These are phyloP conservation scores for Hippotragus niger DNA, from an alignment of 2,113 vertebrate species.

Conservation along the genomic window DNA sequence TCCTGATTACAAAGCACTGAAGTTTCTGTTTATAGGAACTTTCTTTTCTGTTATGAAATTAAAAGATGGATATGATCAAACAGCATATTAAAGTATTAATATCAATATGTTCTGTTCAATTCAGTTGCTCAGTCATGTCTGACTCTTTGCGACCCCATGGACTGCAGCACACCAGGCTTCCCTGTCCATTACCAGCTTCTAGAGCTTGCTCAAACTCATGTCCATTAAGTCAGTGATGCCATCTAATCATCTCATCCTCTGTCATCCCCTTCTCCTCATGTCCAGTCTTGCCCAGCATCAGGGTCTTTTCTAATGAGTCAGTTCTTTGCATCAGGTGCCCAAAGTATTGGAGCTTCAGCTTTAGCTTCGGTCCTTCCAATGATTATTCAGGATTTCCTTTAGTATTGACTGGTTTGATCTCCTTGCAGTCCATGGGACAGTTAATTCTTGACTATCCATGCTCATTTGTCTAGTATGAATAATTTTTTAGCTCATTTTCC, in stretches of 20 bases:
- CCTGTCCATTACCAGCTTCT: background rate
- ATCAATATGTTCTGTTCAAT: background rate
- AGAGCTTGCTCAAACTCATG: background rate
- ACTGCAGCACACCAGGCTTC: background rate
- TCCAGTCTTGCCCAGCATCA: background rate
- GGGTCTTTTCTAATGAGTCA: background rate
- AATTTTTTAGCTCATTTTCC: background rate
- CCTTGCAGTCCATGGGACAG: background rate
- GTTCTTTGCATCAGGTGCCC: background rate
- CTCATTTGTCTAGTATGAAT: background rate
- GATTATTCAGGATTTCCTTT: background rate
- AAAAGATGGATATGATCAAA: slow-evolving; percentile 10
- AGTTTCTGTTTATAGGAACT: background rate
- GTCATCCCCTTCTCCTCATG: background rate
- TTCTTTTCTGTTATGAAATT: background rate
- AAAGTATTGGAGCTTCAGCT: background rate
- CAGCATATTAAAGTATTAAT: slow-evolving; percentile 5
- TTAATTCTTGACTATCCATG: slow-evolving; percentile 35
- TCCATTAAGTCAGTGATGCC: background rate
- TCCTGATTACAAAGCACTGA: background rate
- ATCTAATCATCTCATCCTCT: background rate
- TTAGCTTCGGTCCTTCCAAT: background rate
- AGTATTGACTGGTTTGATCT: background rate
- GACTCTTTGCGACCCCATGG: background rate
- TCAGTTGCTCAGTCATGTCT: background rate